Percentiles rank a stretch among this genome's conserved stretches.
Conservation (phyloP, 2,113 vertebrate genomes). For the Cheirogaleus medius region DNA sequence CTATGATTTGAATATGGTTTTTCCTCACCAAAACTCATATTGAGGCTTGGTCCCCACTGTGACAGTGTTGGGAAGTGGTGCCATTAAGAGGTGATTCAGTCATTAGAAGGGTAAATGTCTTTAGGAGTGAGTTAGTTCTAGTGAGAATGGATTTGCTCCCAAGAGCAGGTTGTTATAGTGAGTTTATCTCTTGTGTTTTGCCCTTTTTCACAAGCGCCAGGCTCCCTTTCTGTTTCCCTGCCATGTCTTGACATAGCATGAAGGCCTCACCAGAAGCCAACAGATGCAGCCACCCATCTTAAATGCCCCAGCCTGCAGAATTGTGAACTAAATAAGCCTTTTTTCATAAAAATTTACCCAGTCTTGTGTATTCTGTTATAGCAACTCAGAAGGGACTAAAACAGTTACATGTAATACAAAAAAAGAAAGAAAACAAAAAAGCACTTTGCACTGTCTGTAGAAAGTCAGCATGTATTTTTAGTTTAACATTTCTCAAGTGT, state of each 20-base stretch:
- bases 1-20: neutral
- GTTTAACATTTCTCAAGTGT: constrained; percentile 89
- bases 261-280: neutral
- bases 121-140: neutral
- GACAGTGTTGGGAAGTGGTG: neutral
- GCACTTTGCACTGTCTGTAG: neutral
- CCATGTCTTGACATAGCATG: neutral
- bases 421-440: neutral
- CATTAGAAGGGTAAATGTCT: neutral
- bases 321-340: neutral
- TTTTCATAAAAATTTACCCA: neutral
- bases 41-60: neutral
- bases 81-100: neutral
- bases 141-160: neutral
- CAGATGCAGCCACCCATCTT: neutral
- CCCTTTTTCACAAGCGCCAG: neutral
- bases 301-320: neutral
- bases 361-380: neutral
- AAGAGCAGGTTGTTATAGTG: neutral
- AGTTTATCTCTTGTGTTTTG: neutral
- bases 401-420: neutral
- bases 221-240: neutral
- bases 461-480: constrained; percentile 75
- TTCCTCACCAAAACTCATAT: neutral
- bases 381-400: neutral